A percentile compares a stretch with the other conserved stretches of the same genome.
These are phyloP conservation scores for Hippoglossus hippoglossus DNA, from an alignment of 2,797 vertebrate genomes.

Conservation along the genomic window DNA sequence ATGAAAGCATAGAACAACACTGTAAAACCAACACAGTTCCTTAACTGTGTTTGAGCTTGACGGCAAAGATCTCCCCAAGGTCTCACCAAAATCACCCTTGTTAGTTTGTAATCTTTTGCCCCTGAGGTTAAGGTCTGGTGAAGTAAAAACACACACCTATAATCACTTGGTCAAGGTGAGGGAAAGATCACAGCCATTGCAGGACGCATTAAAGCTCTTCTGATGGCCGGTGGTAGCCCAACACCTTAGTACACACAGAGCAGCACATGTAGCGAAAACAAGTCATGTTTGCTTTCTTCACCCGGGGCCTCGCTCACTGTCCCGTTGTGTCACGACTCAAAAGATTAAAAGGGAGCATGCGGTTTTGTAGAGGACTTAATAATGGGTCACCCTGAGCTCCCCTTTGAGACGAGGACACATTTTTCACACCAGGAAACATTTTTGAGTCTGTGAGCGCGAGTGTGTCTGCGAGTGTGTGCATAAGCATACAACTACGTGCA, in stretches of 20 bases:
- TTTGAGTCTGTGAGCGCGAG: neutral
- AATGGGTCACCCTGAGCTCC: neutral
- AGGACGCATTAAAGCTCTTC: neutral
- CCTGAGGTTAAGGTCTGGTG: neutral
- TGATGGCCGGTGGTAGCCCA: too few relatives aligned
- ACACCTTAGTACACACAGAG: neutral
- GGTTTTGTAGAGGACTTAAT: neutral
- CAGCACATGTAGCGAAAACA: neutral
- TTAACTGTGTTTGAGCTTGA: too few relatives aligned
- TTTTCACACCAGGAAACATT: neutral
- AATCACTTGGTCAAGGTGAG: neutral
- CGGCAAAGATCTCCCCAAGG: neutral
- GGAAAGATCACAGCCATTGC: neutral
- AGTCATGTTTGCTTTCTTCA: neutral
- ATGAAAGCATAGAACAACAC: too few relatives aligned
- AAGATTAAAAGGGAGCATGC: neutral
- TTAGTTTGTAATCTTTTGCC: neutral
- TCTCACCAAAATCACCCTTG: neutral
- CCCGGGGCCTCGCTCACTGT: neutral
- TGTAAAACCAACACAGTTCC: neutral
- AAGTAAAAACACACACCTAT: neutral
- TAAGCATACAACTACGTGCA: conserved; percentile 27
- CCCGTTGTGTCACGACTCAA: neutral
- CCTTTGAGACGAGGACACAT: neutral
- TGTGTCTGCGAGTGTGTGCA: conserved; percentile 5